phyloP scores from a whole-genome alignment of 2,113 vertebrate species.

The Oreochromis spilurus region DNA sequence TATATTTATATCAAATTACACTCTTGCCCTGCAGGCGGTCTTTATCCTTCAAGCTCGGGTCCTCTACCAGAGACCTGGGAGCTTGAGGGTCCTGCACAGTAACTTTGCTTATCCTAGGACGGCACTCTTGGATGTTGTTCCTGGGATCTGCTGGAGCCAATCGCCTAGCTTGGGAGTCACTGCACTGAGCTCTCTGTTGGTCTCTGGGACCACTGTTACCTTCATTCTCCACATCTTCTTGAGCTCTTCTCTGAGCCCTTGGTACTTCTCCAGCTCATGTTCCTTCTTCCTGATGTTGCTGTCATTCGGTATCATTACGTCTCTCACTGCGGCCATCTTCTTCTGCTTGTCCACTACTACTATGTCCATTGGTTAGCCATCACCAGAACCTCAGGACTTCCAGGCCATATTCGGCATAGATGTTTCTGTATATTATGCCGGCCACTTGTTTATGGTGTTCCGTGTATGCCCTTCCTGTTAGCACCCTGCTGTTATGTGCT shows the following conservation, averaged over 20 bases:
- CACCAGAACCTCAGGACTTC: fast-evolving
- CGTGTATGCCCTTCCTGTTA: fast-evolving
- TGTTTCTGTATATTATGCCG: fast-evolving
- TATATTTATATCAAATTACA: background rate
- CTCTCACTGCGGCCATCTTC: fast-evolving
- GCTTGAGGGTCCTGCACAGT: background rate
- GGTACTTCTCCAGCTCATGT: background rate
- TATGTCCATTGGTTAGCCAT: too few species aligned
- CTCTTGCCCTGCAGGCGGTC: background rate
- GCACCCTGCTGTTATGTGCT: background rate
- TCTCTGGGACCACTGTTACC: background rate
- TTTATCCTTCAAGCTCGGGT: background rate
- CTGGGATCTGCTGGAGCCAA: background rate
- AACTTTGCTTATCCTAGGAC: background rate
- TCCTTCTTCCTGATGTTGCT: background rate
- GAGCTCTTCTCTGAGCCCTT: background rate
- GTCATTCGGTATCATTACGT: background rate
- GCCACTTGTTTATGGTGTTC: background rate
- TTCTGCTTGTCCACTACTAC: background rate
- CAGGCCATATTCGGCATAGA: background rate
- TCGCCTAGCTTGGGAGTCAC: fast-evolving
- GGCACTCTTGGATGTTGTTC: background rate
- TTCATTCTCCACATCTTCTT: fast-evolving
- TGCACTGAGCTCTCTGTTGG: background rate
- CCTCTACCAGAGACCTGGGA: background rate